phyloP scores from a whole-genome alignment of 2,888 invertebrate genomes.

The Pogonocherus hispidulus region DNA sequence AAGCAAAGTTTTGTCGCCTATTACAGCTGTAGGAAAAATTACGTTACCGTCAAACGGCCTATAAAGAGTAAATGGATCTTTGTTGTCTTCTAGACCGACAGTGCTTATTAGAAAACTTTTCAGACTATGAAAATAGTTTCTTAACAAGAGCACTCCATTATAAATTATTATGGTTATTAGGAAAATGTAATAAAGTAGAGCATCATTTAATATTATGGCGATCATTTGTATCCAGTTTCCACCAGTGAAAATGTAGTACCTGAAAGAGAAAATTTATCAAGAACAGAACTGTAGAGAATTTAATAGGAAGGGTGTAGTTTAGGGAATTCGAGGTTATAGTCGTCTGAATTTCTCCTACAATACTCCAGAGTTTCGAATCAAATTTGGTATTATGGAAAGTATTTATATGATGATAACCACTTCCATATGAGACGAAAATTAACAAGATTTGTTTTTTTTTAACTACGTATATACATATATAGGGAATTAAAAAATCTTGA shows the following conservation, averaged over 20 bases:
- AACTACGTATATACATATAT: too few relatives aligned
- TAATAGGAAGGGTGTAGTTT: too few relatives aligned
- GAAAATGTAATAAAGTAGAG: conserved; percentile 41
- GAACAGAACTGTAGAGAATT: too few relatives aligned
- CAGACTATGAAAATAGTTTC: conserved; percentile 28
- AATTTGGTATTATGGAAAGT: too few relatives aligned
- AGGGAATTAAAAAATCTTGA: too few relatives aligned
- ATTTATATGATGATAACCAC: too few relatives aligned
- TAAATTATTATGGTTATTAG: conserved; percentile 38
- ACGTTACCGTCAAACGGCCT: conserved; percentile 8
- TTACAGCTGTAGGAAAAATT: conserved; percentile 12
- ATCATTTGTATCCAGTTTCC: background rate
- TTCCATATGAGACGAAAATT: too few relatives aligned
- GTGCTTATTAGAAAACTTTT: conserved; percentile 27
- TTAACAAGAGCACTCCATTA: conserved; percentile 33
- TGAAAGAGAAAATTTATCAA: background rate
- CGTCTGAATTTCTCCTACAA: too few relatives aligned
- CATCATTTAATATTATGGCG: conserved; percentile 21
- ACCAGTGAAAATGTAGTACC: background rate
- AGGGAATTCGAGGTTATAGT: too few relatives aligned
- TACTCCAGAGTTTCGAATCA: too few relatives aligned
- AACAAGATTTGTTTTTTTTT: too few relatives aligned
- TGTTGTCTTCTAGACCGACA: conserved; percentile 12
- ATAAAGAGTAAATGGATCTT: conserved; percentile 11
- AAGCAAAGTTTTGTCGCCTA: conserved; percentile 29